Evolutionary conservation across 2,113 vertebrate genomes (phyloP).

Genomic region (Poeciliopsis turrubarensis): DNA sequence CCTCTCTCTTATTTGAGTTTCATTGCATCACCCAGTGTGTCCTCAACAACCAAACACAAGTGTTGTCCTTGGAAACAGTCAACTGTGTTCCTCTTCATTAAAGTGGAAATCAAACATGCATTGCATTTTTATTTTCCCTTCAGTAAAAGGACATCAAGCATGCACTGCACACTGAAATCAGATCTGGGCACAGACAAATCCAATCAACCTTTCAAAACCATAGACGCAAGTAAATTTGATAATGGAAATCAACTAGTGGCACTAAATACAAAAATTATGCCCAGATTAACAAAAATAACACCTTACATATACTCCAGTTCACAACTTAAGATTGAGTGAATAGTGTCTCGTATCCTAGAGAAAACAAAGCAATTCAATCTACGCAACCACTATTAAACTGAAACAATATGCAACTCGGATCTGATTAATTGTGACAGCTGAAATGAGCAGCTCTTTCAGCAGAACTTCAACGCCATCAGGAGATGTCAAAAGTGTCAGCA

Average conservation of each 20-base stretch:
- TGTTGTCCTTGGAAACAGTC: not conserved
- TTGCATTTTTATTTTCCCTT: slow-evolving; percentile 54
- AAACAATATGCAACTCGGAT: not conserved
- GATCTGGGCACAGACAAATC: slow-evolving; percentile 6
- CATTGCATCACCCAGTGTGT: not conserved
- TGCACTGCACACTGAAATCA: slow-evolving; percentile 32
- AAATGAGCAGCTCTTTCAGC: not conserved
- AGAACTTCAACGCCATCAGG: slow-evolving; percentile 15
- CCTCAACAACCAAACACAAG: not conserved
- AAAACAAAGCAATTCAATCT: slow-evolving; percentile 16
- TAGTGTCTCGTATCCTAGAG: not conserved
- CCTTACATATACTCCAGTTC: not conserved
- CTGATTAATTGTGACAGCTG: not conserved
- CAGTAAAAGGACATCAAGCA: slow-evolving; percentile 33
- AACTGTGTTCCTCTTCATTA: slow-evolving; percentile 12
- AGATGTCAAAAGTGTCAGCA: slow-evolving; percentile 30
- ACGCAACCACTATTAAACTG: not conserved
- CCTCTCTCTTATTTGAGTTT: not conserved
- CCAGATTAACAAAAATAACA: not conserved
- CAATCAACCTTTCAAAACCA: slow-evolving; percentile 6
- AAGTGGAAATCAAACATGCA: slow-evolving; percentile 19
- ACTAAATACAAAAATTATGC: slow-evolving; percentile 8
- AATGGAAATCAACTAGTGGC: slow-evolving; percentile 10
- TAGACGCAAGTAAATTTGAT: slow-evolving; percentile 13
- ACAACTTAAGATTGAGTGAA: slow-evolving; percentile 1